phyloP scores from a whole-genome alignment of 2,797 vertebrate genomes.

The Sternarchorhynchus goeldii region DNA sequence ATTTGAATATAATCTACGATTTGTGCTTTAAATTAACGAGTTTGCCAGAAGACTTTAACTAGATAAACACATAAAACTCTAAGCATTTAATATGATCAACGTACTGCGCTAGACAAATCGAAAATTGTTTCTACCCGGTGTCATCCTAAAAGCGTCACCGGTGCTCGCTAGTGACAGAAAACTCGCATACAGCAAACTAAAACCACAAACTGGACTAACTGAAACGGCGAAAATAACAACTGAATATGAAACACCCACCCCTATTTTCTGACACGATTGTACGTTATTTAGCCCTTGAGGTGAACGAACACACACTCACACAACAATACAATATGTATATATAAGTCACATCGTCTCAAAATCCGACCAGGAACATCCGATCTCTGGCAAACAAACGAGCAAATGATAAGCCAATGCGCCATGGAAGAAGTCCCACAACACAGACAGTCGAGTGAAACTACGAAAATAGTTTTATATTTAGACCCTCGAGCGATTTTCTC shows the following conservation, averaged over 20 bases:
- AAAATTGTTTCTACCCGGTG: too few relatives aligned
- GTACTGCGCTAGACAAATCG: too few relatives aligned
- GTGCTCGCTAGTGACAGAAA: too few relatives aligned
- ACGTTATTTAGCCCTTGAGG: conserved; percentile 65
- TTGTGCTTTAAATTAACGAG: not conserved
- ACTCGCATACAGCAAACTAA: not conserved
- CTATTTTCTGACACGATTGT: conserved; percentile 35
- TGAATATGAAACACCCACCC: conserved; percentile 58
- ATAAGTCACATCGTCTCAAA: conserved; percentile 35
- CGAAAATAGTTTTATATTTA: conserved; percentile 37
- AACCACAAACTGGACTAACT: conserved; percentile 11
- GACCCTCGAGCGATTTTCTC: conserved; percentile 20
- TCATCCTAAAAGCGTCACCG: too few relatives aligned
- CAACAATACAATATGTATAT: conserved; percentile 24
- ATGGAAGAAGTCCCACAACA: conserved; percentile 36
- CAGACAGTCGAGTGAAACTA: conserved; percentile 14
- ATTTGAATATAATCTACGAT: not conserved
- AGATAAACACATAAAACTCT: too few relatives aligned
- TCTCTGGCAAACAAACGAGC: conserved; percentile 56
- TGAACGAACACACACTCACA: conserved; percentile 44
- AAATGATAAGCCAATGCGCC: conserved; percentile 43
- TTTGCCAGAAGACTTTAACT: too few relatives aligned
- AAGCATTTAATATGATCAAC: too few relatives aligned
- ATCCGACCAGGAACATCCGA: conserved; percentile 61
- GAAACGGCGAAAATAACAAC: conserved; percentile 60